Evolutionary conservation across 1,140 invertebrate genomes (phyloP), one percentile per base, ranked within the genome.

Genomic region (Cecropterus lyciades): DNA sequence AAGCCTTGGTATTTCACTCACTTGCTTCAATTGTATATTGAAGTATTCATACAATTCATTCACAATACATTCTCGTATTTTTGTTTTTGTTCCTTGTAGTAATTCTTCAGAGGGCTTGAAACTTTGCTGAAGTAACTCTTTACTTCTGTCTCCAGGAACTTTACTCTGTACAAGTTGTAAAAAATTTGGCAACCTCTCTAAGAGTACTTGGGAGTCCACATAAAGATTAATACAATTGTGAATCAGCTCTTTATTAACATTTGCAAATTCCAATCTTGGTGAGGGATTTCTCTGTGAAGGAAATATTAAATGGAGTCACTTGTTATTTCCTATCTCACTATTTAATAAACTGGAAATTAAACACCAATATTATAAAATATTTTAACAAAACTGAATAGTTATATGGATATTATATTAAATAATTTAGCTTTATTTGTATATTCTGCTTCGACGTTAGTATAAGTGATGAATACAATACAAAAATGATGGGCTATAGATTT

Each of bases 1-100:
- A 30, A 99, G 91, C 72, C 98, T 93, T 27, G 98, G 98, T 93
- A 99, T 97, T 81, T 99, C 97, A 72, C 95, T 96, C 1, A 99
- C 97, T 93, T 95, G 95, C 80, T 95, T 95, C 65, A 96, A 92
- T 64, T 94, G 93, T 24, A 88, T 78, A 60, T 93, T 86, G 83
- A 93, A 94, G 79, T 94, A 92, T 3, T 91, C 85, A 70, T 93
- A 92, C 7, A 95, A 77, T 87, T 94, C 93, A 49, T 93, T 88
- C 0, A 95, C 92, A 60, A 95, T 93, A 72, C 92, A 88, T 55
- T 93, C 88, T 55, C 93, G 94, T 33, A 95, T 92, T 71, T 86
- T 86, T 46, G 91, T 91, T 74, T 94, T 89, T 53, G 92, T 87
- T 16, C 84, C 80, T 68, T 81, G 63, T 45, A 96, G 80, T 42